Evolutionary conservation across 2,797 vertebrate species (phyloP), one percentile per base, ranked within the genome.

Genomic region (Tragopan temminckii): DNA sequence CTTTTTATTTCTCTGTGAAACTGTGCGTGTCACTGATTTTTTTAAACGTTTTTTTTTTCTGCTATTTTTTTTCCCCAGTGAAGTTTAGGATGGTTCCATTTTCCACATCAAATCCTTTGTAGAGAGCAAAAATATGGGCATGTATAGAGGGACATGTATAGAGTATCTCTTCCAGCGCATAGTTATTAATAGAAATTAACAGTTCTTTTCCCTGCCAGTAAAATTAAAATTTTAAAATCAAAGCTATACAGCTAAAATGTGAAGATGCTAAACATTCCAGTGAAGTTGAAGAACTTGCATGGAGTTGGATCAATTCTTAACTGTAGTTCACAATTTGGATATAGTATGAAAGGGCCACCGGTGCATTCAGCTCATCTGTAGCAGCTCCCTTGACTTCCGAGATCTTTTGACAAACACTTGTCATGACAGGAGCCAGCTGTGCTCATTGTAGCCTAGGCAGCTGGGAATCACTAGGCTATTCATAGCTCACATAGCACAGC

Each of bases 1-100:
- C 45, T 90, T 88, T 85, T 90, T 80, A 52, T 92, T 94, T 94
- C 45, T 45, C 36, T 85, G 55, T 84, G 80, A 90, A 85, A 87
- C 31, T 64, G 43, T 59, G 50, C 2, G 48, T 15, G 17, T 92
- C 52, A 25, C 50, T 52, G 15, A 42, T 35, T 66, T 70, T 58
- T 29, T 12, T 35, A 4, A n/a, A n/a, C n/a, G n/a, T 7, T 2
- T 27, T 46, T 85, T 82, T 85, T 80, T 53, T 72, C 29, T 4
- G 7, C 57, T 72, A 4, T 57, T 57, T 52, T 76, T 76, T 63
- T 42, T 35, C 14, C n/a, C 23, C 18, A 62, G 19, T 13, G 20
- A 76, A 68, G 24, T 55, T 58, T 71, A 38, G 25, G 7, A 9
- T 82, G 71, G 57, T 64, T 7, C 3, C 17, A 62, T 94, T 96